Evolutionary conservation across 2,113 vertebrate genomes (phyloP).

Genomic region (Salvelinus fontinalis): DNA sequence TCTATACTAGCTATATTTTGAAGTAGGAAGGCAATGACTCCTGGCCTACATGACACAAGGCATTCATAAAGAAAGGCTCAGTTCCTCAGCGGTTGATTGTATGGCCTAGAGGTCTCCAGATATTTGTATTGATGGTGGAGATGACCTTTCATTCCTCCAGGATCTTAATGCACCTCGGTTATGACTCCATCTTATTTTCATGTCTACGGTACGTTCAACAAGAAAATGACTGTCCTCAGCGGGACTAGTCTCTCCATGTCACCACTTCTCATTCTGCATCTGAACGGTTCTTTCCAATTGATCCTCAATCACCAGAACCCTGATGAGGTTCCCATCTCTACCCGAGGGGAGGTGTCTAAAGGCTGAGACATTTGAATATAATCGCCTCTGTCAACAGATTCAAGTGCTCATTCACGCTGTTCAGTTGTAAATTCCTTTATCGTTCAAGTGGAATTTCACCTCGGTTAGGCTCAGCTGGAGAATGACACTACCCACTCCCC

Average conservation of each 20-base stretch:
- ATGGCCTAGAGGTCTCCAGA: neutral
- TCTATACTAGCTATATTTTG: too few species aligned
- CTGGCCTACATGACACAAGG: too few species aligned
- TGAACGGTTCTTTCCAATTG: constrained; percentile 14
- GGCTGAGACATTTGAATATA: constrained; percentile 16
- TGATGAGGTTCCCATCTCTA: constrained; percentile 37
- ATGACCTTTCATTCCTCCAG: neutral
- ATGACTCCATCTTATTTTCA: constrained; percentile 21
- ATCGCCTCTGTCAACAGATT: constrained; percentile 10
- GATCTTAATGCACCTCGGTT: constrained; percentile 11
- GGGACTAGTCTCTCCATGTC: constrained; percentile 9
- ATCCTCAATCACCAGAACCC: constrained; percentile 35
- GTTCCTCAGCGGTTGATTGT: neutral
- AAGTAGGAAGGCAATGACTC: too few species aligned
- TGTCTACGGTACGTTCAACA: constrained; percentile 50
- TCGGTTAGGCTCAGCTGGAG: neutral
- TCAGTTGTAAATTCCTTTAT: neutral
- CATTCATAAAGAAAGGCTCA: too few species aligned
- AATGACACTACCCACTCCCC: neutral
- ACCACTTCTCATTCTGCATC: neutral
- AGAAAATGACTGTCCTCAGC: constrained; percentile 42
- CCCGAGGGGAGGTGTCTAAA: constrained; percentile 20
- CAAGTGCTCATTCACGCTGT: constrained; percentile 10
- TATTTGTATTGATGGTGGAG: neutral
- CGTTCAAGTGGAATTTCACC: neutral